Base-by-base conservation (phyloP, 30 jellyfish, hydroid and myxozoan species). In the Turritopsis dohrnii region DNA sequence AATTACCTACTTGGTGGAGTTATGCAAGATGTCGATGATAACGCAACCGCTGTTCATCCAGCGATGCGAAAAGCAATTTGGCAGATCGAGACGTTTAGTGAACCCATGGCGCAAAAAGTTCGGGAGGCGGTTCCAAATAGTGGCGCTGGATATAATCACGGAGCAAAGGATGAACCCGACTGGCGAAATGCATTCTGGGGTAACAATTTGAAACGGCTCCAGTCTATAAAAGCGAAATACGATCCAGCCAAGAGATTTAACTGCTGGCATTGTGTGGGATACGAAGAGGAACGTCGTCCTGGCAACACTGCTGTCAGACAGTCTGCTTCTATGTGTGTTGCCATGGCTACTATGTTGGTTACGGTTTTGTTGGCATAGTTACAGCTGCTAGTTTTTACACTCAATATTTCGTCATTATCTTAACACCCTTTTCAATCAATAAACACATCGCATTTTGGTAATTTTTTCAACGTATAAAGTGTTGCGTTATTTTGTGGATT, bases 241-340 rank as follows among this genome's bases (percentile, higher is more conserved):
- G 83, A 74, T 74, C 83, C 83, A 8, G 76, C 8, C n/a, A 74
- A 74, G 27, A 28, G 83, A 8, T 74, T 74, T 3, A 74, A 74
- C n/a, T 74, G 83, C 83, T 74, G 83, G 83, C 83, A 74, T 74
- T 74, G 83, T 28, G 52, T 74, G 8, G 83, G 83, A 22, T 74
- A 74, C 73, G 8, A 74, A n/a, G 73, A 69, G 77, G 9, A 69
- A 3, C 9, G 13, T 41, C 60, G 60, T 41, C n/a, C n/a, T n/a
- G n/a, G n/a, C n/a, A 41, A 41, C 60, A 41, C 60, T 3, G 60
- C 60, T 3, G 5, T 3, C 60, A 41, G 60, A 41, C 60, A 41
- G 13, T 13, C 60, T 41, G 60, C 13, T 13, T 41, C 9, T 41
- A 41, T 41, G 60, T 41, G 9, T 41, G 60, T 13, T 41, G 13